A percentile compares a stretch with the other conserved stretches of the same genome.
These are phyloP conservation scores for Microcaecilia unicolor DNA, from an alignment of 2,797 vertebrate species.

Conservation along the genomic window DNA sequence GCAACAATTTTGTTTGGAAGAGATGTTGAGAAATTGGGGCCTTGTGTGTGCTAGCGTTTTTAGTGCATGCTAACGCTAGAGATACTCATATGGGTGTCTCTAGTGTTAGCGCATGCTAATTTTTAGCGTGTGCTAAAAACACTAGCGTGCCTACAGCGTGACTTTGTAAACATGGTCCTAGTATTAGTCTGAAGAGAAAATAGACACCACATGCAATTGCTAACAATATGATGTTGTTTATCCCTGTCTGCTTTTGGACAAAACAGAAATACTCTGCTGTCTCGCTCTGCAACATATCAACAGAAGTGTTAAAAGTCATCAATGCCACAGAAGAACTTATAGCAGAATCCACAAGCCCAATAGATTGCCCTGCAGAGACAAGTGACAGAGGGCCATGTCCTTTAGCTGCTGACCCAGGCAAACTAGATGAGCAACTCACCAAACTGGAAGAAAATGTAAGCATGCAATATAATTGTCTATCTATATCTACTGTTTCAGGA, in stretches of 20 bases:
- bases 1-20: no score
- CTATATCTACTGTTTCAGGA: no score
- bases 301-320: slow-evolving; percentile 91
- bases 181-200: no score
- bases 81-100: no score
- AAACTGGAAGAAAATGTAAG: slow-evolving; percentile 95
- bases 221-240: slow-evolving; percentile 50
- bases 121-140: no score
- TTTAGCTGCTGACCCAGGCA: slow-evolving; percentile 57
- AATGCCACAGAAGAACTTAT: slow-evolving; percentile 93
- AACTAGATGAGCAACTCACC: slow-evolving; percentile 81
- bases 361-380: slow-evolving; percentile 42
- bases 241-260: slow-evolving; percentile 37
- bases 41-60: no score
- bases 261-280: slow-evolving; percentile 92
- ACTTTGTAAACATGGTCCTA: no score
- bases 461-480: no score
- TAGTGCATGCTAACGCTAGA: no score
- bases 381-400: slow-evolving; percentile 58
- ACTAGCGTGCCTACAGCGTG: no score
- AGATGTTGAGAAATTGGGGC: no score
- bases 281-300: slow-evolving; percentile 96
- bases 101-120: no score
- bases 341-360: slow-evolving; percentile 70
- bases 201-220: not conserved